Base-by-base conservation (phyloP, 1,140 invertebrate species). In the Nasonia vitripennis region DNA sequence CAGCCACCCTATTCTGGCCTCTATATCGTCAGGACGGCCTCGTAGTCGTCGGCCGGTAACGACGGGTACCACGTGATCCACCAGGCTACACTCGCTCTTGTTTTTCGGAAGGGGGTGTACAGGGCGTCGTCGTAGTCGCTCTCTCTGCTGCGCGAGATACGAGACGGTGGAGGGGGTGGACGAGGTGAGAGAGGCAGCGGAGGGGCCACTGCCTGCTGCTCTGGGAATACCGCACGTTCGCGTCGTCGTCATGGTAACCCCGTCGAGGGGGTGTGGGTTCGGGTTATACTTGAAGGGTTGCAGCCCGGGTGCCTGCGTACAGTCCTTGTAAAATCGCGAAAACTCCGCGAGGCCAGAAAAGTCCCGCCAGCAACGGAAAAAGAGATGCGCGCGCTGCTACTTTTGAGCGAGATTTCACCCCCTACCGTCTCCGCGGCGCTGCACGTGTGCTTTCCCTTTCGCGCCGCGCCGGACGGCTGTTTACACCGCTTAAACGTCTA, bases 261-360 rank as follows among this genome's bases (percentile, higher is more conserved):
- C 86, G 87, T 55, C 78, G 62, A 75, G 7, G 73, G 71, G 70
- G 34, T 79, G 84, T 70, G 74, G 78, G 91, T 90, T 90, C 87
- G 89, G 88, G 89, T 92, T 90, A 91, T 91, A 92, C 91, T 92
- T 91, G 90, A 92, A 90, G 91, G 91, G 90, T 90, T 91, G 91
- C 41, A 45, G 41, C 87, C 89, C 87, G 88, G 80, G 81, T 84
- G 5, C 41, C 75, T 70, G 34, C 34, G 91, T 92, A 92, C 90
- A 92, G 91, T 92, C 91, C 79, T 88, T 80, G 89, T 89, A 91
- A 92, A 92, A 91, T 92, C 85, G 83, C 88, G 88, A 91, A 90
- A 92, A 90, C 88, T 90, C 78, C 55, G 55, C 55, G 55, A 62
- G 55, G n/a, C 75, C 80, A 62, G 17, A 85, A 85, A 81, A 85